phyloP scores from a whole-genome alignment of 2,113 vertebrate genomes.

The Sander vitreus region DNA sequence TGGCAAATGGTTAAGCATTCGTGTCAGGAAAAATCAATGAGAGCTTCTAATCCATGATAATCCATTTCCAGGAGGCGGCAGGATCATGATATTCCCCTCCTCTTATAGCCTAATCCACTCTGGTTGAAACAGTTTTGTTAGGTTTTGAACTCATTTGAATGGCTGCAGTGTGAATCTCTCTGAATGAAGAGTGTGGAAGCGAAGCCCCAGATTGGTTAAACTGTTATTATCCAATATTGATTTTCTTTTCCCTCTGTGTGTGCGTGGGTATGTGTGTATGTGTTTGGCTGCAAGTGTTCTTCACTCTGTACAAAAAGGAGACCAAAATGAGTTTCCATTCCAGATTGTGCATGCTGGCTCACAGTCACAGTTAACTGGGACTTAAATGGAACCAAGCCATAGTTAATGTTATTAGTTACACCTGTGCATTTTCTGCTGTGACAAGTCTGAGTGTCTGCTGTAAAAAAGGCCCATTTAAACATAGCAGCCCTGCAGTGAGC shows the following conservation, averaged over 20 bases:
- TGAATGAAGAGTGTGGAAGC: constrained; percentile 22
- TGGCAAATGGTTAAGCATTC: constrained; percentile 18
- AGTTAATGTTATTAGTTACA: neutral
- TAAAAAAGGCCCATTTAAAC: constrained; percentile 9
- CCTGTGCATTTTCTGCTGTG: neutral
- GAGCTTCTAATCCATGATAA: constrained; percentile 57
- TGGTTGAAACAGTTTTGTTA: constrained; percentile 25
- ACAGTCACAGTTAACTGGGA: neutral
- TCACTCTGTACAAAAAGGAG: constrained; percentile 1
- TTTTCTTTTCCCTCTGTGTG: constrained; percentile 30
- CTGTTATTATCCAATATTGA: constrained; percentile 42
- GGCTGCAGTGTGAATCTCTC: constrained; percentile 2
- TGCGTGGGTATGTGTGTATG: neutral
- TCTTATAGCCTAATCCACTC: constrained; percentile 53
- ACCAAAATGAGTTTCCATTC: neutral
- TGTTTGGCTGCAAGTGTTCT: neutral
- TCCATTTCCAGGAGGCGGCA: constrained; percentile 38
- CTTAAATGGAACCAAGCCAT: neutral
- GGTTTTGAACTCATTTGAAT: constrained; percentile 23
- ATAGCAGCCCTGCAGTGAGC: neutral
- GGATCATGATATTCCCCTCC: constrained; percentile 37
- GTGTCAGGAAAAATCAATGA: constrained; percentile 43
- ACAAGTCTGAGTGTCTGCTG: neutral
- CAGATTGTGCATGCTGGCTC: neutral
- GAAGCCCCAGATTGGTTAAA: constrained; percentile 21